These are phyloP conservation scores for Colinus virginianus DNA, from an alignment of 2,113 vertebrate species.

Conservation along the genomic window DNA sequence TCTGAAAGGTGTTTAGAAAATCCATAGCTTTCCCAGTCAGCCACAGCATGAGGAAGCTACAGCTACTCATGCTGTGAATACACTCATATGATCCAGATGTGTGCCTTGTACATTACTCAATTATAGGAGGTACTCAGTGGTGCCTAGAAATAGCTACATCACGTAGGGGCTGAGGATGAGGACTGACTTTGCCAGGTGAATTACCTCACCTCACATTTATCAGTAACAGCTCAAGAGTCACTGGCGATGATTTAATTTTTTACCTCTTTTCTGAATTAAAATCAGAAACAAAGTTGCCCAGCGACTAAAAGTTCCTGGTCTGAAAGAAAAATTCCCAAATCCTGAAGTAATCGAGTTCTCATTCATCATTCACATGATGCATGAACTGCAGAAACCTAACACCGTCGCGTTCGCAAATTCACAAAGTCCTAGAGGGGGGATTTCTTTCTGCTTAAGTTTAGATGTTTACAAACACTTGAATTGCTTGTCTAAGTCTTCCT, in stretches of 20 bases:
- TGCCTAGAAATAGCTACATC: background rate
- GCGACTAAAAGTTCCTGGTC: background rate
- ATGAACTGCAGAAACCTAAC: background rate
- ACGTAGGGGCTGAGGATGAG: background rate
- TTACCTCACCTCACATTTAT: background rate
- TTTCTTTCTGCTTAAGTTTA: background rate
- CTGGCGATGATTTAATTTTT: background rate
- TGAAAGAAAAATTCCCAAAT: slow-evolving; percentile 16
- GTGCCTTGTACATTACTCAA: background rate
- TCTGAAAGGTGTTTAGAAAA: background rate
- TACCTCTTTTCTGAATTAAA: background rate
- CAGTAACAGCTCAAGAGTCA: background rate
- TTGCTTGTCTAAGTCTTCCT: background rate
- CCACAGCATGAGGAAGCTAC: background rate
- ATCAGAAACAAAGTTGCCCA: background rate
- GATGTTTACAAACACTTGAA: background rate
- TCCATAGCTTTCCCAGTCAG: background rate
- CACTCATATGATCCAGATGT: background rate
- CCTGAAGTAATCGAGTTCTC: slow-evolving; percentile 9
- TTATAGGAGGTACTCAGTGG: background rate
- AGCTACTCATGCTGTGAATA: background rate
- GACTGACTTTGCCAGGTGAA: background rate
- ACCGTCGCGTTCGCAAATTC: background rate
- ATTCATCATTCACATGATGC: background rate
- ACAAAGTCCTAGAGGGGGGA: background rate